These are phyloP conservation scores for Calliphora vicina DNA, from an alignment of 1,140 invertebrate genomes.

Conservation along the genomic window DNA sequence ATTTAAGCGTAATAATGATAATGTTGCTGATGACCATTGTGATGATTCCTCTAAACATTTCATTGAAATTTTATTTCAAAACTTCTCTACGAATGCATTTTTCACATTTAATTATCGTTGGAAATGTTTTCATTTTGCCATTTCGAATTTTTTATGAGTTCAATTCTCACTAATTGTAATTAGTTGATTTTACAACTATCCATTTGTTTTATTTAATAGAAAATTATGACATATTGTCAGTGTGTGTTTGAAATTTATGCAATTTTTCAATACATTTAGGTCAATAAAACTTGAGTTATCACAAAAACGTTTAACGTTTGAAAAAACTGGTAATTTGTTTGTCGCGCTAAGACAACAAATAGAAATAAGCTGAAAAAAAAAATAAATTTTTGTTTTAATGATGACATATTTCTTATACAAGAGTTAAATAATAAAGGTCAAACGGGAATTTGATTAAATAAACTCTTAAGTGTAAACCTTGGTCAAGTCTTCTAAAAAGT, in stretches of 20 bases:
- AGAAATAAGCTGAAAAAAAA: too few species aligned
- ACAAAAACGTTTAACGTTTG: too few species aligned
- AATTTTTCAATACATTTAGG: not conserved
- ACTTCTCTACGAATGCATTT: not conserved
- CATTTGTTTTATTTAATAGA: constrained; percentile 42
- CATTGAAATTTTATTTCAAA: not conserved
- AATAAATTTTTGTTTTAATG: too few species aligned
- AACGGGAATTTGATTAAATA: too few species aligned
- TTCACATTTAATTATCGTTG: not conserved
- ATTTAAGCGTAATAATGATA: constrained; percentile 2
- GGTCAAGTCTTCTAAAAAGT: too few species aligned
- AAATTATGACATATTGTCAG: constrained; percentile 37
- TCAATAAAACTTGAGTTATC: not conserved
- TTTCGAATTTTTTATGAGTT: constrained; percentile 42
- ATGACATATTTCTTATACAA: too few species aligned
- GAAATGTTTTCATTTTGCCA: not conserved
- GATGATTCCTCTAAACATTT: not conserved
- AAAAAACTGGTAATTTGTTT: too few species aligned
- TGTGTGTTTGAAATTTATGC: constrained; percentile 24
- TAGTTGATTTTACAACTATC: constrained; percentile 48
- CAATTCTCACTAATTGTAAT: constrained; percentile 35
- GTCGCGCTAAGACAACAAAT: too few species aligned
- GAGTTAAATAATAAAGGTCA: too few species aligned
- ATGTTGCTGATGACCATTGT: not conserved
- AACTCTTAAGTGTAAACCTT: too few species aligned